These are phyloP conservation scores for Taurulus bubalis DNA, from an alignment of 2,113 vertebrate genomes.

Conservation along the genomic window DNA sequence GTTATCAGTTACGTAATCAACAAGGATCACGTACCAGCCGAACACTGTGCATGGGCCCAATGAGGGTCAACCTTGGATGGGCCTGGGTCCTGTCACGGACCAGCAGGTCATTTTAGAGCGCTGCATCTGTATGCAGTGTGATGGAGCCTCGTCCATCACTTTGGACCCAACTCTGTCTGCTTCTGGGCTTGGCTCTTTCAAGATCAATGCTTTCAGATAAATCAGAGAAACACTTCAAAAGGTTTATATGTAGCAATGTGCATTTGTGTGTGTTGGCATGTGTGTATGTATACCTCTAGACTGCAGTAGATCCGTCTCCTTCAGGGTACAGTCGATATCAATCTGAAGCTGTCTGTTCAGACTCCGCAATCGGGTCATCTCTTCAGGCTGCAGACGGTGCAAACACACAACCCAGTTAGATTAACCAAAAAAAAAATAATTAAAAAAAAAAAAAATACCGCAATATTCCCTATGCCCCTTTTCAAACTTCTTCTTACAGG, in stretches of 20 bases:
- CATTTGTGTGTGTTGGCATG: constrained; percentile 26
- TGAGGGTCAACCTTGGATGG: constrained; percentile 6
- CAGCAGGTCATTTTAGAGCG: constrained; percentile 18
- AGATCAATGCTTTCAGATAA: constrained; percentile 70
- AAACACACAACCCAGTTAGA: constrained; percentile 51
- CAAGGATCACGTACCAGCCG: background rate
- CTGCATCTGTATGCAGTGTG: constrained; percentile 32
- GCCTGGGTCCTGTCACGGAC: constrained; percentile 12
- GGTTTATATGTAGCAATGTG: constrained; percentile 30
- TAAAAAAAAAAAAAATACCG: constrained; percentile 20
- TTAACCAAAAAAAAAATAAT: constrained; percentile 28
- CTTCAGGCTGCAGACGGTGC: constrained; percentile 90
- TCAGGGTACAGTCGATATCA: constrained; percentile 98
- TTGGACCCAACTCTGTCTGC: constrained; percentile 39
- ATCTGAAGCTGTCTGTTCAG: constrained; percentile 98
- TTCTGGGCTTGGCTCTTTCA: constrained; percentile 52
- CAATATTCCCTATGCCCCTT: background rate
- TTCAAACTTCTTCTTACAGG: constrained; percentile 12
- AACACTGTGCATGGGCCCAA: background rate
- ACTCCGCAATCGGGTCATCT: constrained; percentile 96
- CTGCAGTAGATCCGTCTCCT: constrained; percentile 97
- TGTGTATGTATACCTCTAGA: constrained; percentile 88
- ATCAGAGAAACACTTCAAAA: constrained; percentile 53
- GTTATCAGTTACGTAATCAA: constrained; percentile 20
- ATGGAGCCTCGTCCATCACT: constrained; percentile 47